Conservation (phyloP, 2,888 invertebrate species). For the Matsumyia berberina region DNA sequence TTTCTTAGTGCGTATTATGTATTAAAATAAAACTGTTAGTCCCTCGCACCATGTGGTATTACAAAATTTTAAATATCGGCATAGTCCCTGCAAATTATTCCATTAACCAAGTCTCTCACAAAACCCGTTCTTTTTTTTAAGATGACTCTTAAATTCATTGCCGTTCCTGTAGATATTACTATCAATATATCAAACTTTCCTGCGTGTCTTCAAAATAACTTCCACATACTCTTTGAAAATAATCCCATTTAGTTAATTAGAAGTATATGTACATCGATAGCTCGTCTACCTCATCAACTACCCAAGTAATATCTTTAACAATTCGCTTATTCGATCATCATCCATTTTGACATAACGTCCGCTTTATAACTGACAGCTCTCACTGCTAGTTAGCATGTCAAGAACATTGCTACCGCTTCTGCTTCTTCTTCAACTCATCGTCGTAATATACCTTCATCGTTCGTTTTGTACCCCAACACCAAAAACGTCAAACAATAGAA, state of each 20-base stretch:
- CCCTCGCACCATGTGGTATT: too few relatives aligned
- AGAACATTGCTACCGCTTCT: slow-evolving; percentile 62
- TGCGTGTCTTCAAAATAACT: too few relatives aligned
- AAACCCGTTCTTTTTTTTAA: too few relatives aligned
- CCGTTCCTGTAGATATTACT: too few relatives aligned
- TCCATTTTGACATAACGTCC: slow-evolving; percentile 21
- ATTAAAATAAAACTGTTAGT: too few relatives aligned
- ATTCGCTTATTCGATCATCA: slow-evolving; percentile 34
- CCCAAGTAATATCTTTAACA: slow-evolving; percentile 6
- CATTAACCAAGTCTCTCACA: too few relatives aligned
- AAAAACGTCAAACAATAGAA: slow-evolving; percentile 60
- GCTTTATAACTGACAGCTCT: slow-evolving; percentile 57
- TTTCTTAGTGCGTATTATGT: too few relatives aligned
- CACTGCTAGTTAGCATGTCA: slow-evolving; percentile 75
- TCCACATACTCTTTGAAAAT: not conserved
- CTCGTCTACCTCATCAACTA: not conserved
- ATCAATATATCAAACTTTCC: too few relatives aligned
- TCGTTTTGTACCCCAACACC: slow-evolving; percentile 27
- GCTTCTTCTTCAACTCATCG: slow-evolving; percentile 18
- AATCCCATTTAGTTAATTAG: not conserved
- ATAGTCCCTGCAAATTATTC: too few relatives aligned
- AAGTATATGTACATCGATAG: not conserved
- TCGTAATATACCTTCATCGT: slow-evolving; percentile 2
- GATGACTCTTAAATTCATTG: too few relatives aligned
- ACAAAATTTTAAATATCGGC: too few relatives aligned